Evolutionary conservation across 2,888 invertebrate species (phyloP).

Genomic region (Shargacucullia verbasci): DNA sequence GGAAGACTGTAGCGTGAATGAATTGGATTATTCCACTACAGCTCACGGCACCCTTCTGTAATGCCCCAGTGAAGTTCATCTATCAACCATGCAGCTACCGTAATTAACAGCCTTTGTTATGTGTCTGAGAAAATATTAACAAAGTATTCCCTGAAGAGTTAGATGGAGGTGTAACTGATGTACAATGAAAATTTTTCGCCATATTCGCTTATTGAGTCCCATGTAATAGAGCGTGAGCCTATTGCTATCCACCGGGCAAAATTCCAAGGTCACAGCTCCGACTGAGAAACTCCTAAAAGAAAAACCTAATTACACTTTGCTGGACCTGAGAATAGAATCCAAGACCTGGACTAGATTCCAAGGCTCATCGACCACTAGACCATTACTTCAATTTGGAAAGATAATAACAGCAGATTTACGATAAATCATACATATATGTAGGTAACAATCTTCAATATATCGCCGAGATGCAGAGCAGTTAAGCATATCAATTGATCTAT

Average conservation of each 20-base stretch:
- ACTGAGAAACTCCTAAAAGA: no score
- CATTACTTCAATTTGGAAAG: no score
- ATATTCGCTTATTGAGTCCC: background rate
- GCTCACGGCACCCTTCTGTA: constrained; percentile 51
- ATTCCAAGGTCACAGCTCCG: no score
- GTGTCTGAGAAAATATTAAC: background rate
- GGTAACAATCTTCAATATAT: constrained; percentile 52
- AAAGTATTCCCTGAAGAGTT: no score
- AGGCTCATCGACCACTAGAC: no score
- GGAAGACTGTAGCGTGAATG: constrained; percentile 59
- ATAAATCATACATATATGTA: constrained; percentile 13
- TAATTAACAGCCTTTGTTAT: constrained; percentile 21
- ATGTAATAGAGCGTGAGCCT: no score
- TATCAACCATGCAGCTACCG: constrained; percentile 43
- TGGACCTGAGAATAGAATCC: no score
- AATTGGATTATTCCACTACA: constrained; percentile 69
- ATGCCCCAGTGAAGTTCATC: constrained; percentile 54
- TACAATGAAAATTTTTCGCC: no score
- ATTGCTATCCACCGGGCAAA: no score
- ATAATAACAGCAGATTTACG: constrained; percentile 4
- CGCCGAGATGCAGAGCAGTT: constrained; percentile 58
- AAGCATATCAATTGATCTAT: constrained; percentile 77
- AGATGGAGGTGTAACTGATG: no score
- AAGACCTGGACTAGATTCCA: no score
- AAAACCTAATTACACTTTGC: no score